A percentile compares a stretch with the other conserved stretches of the same genome.
Conservation (phyloP, 1,140 invertebrate genomes). For the Aporrectodea caliginosa region DNA sequence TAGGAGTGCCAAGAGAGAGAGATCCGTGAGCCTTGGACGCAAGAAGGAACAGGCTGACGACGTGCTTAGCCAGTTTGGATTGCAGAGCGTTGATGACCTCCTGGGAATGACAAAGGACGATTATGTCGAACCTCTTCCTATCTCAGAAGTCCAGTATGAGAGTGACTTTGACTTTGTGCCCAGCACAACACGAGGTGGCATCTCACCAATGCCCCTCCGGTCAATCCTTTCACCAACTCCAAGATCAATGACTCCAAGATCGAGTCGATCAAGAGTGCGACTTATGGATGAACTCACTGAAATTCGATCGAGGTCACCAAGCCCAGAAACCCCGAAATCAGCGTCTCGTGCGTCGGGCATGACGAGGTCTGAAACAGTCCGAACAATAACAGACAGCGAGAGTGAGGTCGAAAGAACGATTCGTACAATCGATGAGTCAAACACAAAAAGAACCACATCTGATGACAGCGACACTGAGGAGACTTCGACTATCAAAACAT, state of each 20-base stretch:
- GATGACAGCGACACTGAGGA: background rate
- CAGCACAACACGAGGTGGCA: background rate
- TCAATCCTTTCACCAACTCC: constrained; percentile 22
- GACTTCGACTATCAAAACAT: background rate
- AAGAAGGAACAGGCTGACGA: background rate
- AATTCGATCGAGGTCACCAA: constrained; percentile 20
- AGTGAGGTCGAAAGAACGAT: background rate
- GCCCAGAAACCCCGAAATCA: constrained; percentile 13
- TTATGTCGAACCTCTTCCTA: background rate
- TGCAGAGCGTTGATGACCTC: background rate
- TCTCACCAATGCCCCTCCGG: constrained; percentile 12
- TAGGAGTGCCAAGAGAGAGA: no score
- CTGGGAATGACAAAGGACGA: background rate
- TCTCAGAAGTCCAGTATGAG: background rate
- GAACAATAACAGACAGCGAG: background rate
- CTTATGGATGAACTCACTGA: constrained; percentile 7
- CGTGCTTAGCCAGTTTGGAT: background rate
- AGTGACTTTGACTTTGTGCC: background rate
- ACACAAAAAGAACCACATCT: background rate
- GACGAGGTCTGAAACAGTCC: no score
- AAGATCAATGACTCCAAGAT: constrained; percentile 14
- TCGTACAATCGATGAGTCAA: background rate
- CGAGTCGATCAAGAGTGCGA: constrained; percentile 13
- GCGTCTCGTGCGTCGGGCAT: constrained; percentile 5
- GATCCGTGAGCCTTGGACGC: background rate